These are phyloP conservation scores for Sorex araneus DNA, from an alignment of 2,113 vertebrate genomes.

Conservation along the genomic window DNA sequence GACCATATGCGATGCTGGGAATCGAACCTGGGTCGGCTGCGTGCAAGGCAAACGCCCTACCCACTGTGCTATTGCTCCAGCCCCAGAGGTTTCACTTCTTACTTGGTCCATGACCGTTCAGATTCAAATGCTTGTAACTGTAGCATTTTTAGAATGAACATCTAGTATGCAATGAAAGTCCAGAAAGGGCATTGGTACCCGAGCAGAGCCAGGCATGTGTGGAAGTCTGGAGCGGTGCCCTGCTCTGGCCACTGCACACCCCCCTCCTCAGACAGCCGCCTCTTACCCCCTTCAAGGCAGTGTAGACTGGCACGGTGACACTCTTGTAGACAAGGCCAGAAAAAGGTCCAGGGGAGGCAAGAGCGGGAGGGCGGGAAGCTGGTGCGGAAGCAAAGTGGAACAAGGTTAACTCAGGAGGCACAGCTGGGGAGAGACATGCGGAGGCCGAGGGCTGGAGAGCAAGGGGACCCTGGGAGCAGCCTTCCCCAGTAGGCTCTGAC, in stretches of 20 bases:
- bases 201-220: no score
- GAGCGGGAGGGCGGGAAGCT: conserved; percentile 76
- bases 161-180: background rate
- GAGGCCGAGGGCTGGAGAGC: background rate
- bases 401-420: background rate
- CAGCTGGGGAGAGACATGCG: background rate
- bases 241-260: background rate
- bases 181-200: background rate
- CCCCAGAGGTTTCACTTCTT: background rate
- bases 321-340: conserved; percentile 94
- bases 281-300: conserved; percentile 96
- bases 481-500: background rate
- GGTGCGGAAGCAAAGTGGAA: background rate
- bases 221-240: background rate
- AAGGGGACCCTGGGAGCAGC: background rate
- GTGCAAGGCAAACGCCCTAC: no score
- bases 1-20: no score
- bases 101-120: background rate
- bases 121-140: conserved; percentile 6
- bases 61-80: no score
- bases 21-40: no score
- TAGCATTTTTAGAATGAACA: conserved; percentile 17
- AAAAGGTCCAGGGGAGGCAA: conserved; percentile 70
- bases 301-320: conserved; percentile 95
- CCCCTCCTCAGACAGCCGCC: background rate